Evolutionary conservation across 1,140 invertebrate species (phyloP), one percentile per base, ranked within the genome.

Genomic region (Pseudoatta argentina): DNA sequence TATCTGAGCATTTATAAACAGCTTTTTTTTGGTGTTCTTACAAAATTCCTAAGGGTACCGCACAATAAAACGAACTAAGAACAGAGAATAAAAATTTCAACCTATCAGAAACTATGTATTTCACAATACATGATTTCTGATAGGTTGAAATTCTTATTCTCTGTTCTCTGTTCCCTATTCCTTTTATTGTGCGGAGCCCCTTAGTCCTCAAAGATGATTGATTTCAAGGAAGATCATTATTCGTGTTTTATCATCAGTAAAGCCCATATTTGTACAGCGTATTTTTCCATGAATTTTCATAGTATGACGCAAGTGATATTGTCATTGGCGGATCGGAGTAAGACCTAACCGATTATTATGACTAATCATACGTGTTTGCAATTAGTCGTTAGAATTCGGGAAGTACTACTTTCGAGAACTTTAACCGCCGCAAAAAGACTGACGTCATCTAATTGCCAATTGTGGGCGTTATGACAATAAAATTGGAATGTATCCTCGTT

Each of bases 301-400:
- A 44, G 6, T n/a, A 39, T 83, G 79, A 83, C 69, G 55, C 27
- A 21, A 61, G 5, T 48, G 8, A 51, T 51, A 83, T 61, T 55
- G 79, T 83, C 79, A 82, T 2, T 21, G 34, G 51, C 34, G 24
- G 7, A 69, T 78, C 34, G 53, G 21, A 71, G 10, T n/a, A 48
- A 73, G 34, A 24, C 10, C 55, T 59, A 44, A 27, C 24, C 14
- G 71, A 59, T 83, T 57, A 27, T 24, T 61, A 51, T 83, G 79
- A 83, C 79, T 83, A 83, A 83, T 24, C 39, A 34, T 83, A 61
- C 27, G 71, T 83, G n/a, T 83, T 75, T 83, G 44, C 55, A 75
- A 83, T 83, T 75, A 83, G 39, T 61, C 69, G 69, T 6, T 14
- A 27, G 71, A 83, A 83, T 83, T 83, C 69, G 69, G 79, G 24